A percentile compares a stretch with the other conserved stretches of the same genome.
Evolutionary conservation across 2,113 vertebrate genomes (phyloP).

Genomic region (Lepus americanus): DNA sequence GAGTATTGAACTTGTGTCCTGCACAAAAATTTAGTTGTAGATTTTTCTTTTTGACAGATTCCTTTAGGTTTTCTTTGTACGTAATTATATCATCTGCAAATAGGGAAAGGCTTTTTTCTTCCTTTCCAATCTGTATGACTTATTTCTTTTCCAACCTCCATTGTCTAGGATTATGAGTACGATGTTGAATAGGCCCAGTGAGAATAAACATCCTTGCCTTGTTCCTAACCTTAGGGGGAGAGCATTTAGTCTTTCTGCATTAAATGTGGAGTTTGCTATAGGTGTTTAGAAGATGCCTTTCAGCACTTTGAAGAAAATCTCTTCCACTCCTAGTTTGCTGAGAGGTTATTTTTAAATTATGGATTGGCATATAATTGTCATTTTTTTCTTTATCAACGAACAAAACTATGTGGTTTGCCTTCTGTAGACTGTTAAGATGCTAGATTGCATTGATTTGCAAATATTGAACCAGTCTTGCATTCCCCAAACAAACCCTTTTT

Average conservation of each 20-base stretch:
- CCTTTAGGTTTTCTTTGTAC: conserved; percentile 30
- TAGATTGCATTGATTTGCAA: conserved; percentile 40
- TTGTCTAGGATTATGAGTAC: not conserved
- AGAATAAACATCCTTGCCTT: not conserved
- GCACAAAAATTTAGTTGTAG: not conserved
- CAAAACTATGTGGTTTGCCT: conserved; percentile 34
- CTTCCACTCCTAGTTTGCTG: not conserved
- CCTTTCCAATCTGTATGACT: not conserved
- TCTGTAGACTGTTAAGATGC: not conserved
- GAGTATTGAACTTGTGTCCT: not conserved
- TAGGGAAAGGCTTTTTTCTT: not conserved
- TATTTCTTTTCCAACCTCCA: not conserved
- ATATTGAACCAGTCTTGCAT: not conserved
- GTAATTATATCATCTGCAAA: not conserved
- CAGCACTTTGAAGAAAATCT: not conserved
- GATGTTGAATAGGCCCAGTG: not conserved
- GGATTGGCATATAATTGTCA: not conserved
- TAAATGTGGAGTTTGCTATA: not conserved
- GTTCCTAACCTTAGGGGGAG: not conserved
- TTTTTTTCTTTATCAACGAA: not conserved
- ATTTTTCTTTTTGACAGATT: not conserved
- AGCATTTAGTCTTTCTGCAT: not conserved
- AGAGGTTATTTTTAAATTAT: not conserved
- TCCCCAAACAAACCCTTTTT: conserved; percentile 29
- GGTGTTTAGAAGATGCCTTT: not conserved